Conservation (phyloP, 2,888 invertebrate species). For the Trichogramma evanescens region DNA sequence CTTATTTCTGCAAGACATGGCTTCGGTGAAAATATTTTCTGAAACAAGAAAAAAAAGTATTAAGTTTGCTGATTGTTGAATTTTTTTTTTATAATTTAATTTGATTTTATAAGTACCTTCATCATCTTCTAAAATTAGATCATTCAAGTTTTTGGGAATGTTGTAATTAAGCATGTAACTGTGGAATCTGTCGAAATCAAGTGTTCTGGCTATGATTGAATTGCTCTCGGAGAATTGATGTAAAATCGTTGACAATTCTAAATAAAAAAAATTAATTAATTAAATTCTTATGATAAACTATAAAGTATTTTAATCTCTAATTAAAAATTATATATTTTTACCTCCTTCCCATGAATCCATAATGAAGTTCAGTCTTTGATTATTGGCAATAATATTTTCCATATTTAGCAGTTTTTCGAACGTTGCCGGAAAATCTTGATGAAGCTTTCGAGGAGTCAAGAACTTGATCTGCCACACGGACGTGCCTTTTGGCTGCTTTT, state of each 20-base stretch:
- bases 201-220: not conserved
- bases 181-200: conserved; percentile 3
- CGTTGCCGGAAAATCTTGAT: conserved; percentile 42
- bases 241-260: not conserved
- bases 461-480: conserved; percentile 74
- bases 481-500: conserved; percentile 50
- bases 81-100: no score
- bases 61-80: no score
- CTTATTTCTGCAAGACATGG: no score
- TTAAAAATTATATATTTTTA: conserved; percentile 23
- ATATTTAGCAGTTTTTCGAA: conserved; percentile 52
- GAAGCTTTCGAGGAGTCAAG: conserved; percentile 53
- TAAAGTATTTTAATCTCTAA: not conserved
- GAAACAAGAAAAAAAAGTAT: no score
- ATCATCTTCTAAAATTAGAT: no score
- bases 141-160: not conserved
- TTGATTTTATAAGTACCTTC: no score
- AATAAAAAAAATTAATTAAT: conserved; percentile 5
- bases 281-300: not conserved
- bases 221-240: not conserved
- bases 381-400: conserved; percentile 58
- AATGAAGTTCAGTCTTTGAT: conserved; percentile 52
- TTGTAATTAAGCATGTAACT: conserved; percentile 11
- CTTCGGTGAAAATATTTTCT: no score
- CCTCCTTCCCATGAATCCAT: conserved; percentile 55